These are phyloP conservation scores for Wasmannia auropunctata DNA, from an alignment of 1,140 invertebrate species.

Conservation along the genomic window DNA sequence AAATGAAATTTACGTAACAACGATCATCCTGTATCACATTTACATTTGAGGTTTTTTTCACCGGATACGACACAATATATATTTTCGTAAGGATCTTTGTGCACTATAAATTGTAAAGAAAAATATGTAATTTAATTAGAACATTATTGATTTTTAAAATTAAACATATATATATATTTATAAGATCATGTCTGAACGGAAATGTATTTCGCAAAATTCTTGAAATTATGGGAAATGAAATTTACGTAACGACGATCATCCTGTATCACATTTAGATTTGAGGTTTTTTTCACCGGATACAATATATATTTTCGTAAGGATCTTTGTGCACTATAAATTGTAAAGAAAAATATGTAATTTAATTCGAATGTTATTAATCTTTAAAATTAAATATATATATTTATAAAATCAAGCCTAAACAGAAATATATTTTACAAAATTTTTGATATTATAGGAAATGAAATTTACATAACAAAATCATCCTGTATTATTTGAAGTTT, in stretches of 20 bases:
- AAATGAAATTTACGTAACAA: neutral
- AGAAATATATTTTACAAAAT: too few relatives aligned
- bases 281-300: slow-evolving; percentile 93
- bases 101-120: slow-evolving; percentile 88
- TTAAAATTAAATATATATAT: too few relatives aligned
- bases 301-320: slow-evolving; percentile 95
- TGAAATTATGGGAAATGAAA: neutral
- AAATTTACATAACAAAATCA: too few relatives aligned
- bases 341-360: too few relatives aligned
- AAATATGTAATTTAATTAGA: too few relatives aligned
- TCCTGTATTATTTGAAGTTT: too few relatives aligned
- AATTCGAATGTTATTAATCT: too few relatives aligned
- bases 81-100: slow-evolving; percentile 96
- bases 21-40: neutral
- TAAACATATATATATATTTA: neutral
- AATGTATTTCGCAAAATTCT: neutral
- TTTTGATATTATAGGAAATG: too few relatives aligned
- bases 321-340: slow-evolving; percentile 92
- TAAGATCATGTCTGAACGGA: neutral
- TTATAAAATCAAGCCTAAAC: too few relatives aligned
- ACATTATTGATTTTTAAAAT: slow-evolving; percentile 13
- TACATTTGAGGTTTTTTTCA: slow-evolving; percentile 92
- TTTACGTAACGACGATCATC: neutral
- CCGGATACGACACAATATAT: slow-evolving; percentile 94
- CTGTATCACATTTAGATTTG: slow-evolving; percentile 77